Percentiles rank a stretch among this genome's conserved stretches.
These are phyloP conservation scores for Drosophila aldrichi DNA, from an alignment of 2,888 invertebrate genomes.

Conservation along the genomic window DNA sequence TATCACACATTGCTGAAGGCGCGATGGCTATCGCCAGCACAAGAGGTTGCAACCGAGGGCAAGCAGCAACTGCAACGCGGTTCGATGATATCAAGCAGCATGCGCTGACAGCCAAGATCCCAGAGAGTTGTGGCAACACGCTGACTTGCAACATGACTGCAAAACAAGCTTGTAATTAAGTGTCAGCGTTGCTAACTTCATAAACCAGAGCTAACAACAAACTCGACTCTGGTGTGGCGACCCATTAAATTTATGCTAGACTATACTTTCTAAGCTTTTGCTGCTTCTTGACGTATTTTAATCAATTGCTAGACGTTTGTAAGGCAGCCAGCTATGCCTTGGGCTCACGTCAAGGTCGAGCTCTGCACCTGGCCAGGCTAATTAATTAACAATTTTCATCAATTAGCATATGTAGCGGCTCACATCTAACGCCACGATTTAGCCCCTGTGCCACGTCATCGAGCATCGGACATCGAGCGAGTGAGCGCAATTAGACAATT, in stretches of 20 bases:
- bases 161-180: conserved; percentile 75
- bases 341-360: conserved; percentile 38
- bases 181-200: conserved; percentile 31
- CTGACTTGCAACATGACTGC: conserved; percentile 57
- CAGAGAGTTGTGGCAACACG: conserved; percentile 45
- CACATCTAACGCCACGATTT: conserved; percentile 41
- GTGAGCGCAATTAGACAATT: conserved; percentile 42
- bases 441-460: conserved; percentile 61
- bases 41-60: conserved; percentile 39
- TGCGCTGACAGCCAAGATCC: conserved; percentile 73
- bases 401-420: conserved; percentile 48
- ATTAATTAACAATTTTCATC: conserved; percentile 54
- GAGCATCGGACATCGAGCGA: conserved; percentile 20
- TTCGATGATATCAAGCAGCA: conserved; percentile 75
- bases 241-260: conserved; percentile 1
- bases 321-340: not conserved
- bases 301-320: conserved; percentile 1
- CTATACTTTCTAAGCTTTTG: not conserved
- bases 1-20: conserved; percentile 39
- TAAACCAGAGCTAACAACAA: conserved; percentile 21
- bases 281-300: not conserved
- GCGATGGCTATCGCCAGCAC: conserved; percentile 46
- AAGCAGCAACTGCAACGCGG: conserved; percentile 44
- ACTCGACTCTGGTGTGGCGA: not conserved
- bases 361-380: conserved; percentile 31